Evolutionary conservation across 64 coral and sea anemone species (phyloP).

Genomic region (Cladopsammia gracilis): DNA sequence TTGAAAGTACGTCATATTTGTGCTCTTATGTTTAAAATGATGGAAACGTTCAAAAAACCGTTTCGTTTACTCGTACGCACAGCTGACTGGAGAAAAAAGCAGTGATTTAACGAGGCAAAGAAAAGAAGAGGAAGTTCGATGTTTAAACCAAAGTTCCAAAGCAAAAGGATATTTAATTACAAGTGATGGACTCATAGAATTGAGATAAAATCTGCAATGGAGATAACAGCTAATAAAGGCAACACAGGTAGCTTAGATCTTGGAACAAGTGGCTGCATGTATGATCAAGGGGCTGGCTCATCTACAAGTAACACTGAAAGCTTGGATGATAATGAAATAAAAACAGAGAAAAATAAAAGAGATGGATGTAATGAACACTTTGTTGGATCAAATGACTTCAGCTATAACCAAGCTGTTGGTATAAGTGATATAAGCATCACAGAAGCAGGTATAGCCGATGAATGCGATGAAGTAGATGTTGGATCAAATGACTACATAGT

Average conservation of each 20-base stretch:
- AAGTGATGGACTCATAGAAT: neutral
- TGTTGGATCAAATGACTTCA: neutral
- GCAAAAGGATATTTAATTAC: neutral
- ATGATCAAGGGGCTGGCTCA: neutral
- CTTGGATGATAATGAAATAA: neutral
- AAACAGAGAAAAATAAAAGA: neutral
- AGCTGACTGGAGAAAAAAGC: neutral
- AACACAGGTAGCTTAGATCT: neutral
- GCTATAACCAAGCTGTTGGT: neutral
- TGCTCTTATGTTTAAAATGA: no score
- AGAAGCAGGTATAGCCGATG: neutral
- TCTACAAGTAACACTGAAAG: neutral
- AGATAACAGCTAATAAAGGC: neutral
- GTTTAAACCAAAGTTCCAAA: neutral
- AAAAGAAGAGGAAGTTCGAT: neutral
- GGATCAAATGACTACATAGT: neutral
- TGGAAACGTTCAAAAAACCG: no score
- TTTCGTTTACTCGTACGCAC: no score
- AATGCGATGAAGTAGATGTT: conserved; percentile 9
- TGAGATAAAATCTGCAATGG: neutral
- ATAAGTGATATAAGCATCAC: neutral
- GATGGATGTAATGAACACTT: neutral
- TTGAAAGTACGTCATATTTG: no score
- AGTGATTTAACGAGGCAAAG: neutral
- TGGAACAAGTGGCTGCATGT: neutral